Evolutionary conservation across 2,888 invertebrate genomes (phyloP).

Genomic region (Sarcophaga caerulescens): DNA sequence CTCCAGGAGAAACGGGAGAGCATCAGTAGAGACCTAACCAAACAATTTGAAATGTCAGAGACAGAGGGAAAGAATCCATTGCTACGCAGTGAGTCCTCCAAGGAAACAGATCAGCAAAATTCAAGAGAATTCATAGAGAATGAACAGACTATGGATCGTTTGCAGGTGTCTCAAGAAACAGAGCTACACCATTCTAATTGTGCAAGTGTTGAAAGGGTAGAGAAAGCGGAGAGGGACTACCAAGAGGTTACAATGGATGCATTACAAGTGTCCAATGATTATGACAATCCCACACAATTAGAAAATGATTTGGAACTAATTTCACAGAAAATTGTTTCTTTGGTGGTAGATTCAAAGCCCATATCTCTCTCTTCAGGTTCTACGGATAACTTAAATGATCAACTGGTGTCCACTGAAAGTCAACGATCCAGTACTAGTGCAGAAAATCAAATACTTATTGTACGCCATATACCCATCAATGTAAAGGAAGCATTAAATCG

Average conservation of each 20-base stretch:
- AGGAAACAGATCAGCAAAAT: constrained; percentile 1
- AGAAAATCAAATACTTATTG: constrained; percentile 69
- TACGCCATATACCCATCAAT: constrained; percentile 62
- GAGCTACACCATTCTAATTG: background rate
- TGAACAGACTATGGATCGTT: constrained; percentile 73
- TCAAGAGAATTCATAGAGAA: background rate
- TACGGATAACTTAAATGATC: constrained; percentile 48
- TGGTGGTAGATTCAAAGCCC: constrained; percentile 65
- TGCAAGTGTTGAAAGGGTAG: background rate
- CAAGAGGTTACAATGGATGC: constrained; percentile 73
- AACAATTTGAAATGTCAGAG: constrained; percentile 69
- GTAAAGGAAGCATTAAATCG: constrained; percentile 16
- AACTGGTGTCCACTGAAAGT: constrained; percentile 68
- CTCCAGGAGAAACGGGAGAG: constrained; percentile 58
- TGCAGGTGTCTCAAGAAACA: constrained; percentile 62
- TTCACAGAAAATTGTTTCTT: constrained; percentile 71
- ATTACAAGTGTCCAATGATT: constrained; percentile 60
- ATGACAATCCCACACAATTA: constrained; percentile 31
- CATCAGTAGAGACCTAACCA: constrained; percentile 73
- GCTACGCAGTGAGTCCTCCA: constrained; percentile 59
- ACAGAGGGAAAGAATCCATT: constrained; percentile 53
- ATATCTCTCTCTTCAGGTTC: constrained; percentile 43
- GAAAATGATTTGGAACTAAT: constrained; percentile 71
- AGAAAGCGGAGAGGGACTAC: background rate
- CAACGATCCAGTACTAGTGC: constrained; percentile 63